These are phyloP conservation scores for Bombus picipes DNA, from an alignment of 1,140 invertebrate genomes.

Conservation along the genomic window DNA sequence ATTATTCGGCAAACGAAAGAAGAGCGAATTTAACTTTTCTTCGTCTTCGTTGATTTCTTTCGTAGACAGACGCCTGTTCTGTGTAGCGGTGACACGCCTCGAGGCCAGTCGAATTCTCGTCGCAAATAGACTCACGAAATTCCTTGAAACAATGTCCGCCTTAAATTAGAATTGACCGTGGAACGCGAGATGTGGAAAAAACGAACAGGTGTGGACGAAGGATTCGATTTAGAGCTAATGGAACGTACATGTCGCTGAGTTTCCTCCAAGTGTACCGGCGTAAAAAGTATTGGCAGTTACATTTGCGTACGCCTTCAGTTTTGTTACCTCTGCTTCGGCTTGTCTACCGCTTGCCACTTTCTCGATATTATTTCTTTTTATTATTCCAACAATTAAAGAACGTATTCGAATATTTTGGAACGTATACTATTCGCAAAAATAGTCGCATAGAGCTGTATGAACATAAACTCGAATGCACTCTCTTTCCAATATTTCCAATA, in stretches of 20 bases:
- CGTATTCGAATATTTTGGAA: not conserved
- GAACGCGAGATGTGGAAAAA: slow-evolving; percentile 12
- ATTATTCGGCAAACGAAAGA: not conserved
- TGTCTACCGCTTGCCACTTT: not conserved
- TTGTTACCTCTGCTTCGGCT: too few relatives aligned
- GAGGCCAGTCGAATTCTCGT: not conserved
- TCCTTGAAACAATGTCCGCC: not conserved
- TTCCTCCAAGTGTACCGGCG: not conserved
- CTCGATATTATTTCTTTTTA: not conserved
- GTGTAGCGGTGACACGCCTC: too few relatives aligned
- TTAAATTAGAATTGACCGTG: slow-evolving; percentile 41
- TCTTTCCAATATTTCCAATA: too few relatives aligned
- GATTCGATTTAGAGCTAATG: slow-evolving; percentile 47
- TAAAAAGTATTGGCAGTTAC: slow-evolving; percentile 32
- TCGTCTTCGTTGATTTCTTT: not conserved
- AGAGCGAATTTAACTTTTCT: not conserved
- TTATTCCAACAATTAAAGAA: not conserved
- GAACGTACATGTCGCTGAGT: slow-evolving; percentile 39
- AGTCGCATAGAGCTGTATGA: too few relatives aligned
- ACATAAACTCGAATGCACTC: too few relatives aligned
- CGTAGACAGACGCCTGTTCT: not conserved
- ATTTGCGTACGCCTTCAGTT: slow-evolving; percentile 21
- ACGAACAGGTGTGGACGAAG: slow-evolving; percentile 34
- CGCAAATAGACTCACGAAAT: not conserved
- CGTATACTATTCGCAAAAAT: too few relatives aligned